These are phyloP conservation scores for Calidris pugnax DNA, from an alignment of 2,113 vertebrate species.

Conservation along the genomic window DNA sequence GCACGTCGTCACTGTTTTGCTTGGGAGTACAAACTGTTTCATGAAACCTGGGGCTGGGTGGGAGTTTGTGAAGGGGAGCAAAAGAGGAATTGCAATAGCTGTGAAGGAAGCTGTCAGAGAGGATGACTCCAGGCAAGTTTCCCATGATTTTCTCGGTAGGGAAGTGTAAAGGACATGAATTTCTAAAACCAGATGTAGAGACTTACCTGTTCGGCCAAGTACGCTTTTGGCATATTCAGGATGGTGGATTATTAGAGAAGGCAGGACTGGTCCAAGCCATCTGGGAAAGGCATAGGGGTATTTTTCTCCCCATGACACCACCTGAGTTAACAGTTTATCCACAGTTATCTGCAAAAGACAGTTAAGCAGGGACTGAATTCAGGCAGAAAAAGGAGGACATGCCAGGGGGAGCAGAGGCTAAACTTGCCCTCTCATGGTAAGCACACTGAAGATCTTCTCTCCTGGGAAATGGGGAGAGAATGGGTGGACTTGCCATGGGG, in stretches of 20 bases:
- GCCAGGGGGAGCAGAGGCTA: neutral
- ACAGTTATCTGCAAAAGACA: slow-evolving; percentile 23
- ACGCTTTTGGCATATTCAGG: slow-evolving; percentile 82
- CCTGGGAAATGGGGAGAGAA: neutral
- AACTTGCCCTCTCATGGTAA: neutral
- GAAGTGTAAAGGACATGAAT: neutral
- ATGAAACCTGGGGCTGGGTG: neutral
- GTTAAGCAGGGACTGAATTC: slow-evolving; percentile 50
- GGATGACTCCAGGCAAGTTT: neutral
- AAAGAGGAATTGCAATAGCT: neutral
- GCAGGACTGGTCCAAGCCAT: slow-evolving; percentile 75
- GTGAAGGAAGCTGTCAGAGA: neutral
- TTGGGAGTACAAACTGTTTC: neutral
- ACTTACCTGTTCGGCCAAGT: slow-evolving; percentile 32
- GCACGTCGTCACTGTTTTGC: neutral
- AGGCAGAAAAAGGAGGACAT: neutral
- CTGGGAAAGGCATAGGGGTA: slow-evolving; percentile 76
- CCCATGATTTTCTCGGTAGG: neutral
- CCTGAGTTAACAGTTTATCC: slow-evolving; percentile 37
- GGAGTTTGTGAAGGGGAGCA: neutral
- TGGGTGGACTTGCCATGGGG: fast-evolving
- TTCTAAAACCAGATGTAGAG: neutral
- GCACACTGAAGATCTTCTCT: neutral
- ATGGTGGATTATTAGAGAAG: slow-evolving; percentile 72
- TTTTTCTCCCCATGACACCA: slow-evolving; percentile 55